Evolutionary conservation across 2,797 vertebrate species (phyloP).

Genomic region (Heterohyrax brucei): DNA sequence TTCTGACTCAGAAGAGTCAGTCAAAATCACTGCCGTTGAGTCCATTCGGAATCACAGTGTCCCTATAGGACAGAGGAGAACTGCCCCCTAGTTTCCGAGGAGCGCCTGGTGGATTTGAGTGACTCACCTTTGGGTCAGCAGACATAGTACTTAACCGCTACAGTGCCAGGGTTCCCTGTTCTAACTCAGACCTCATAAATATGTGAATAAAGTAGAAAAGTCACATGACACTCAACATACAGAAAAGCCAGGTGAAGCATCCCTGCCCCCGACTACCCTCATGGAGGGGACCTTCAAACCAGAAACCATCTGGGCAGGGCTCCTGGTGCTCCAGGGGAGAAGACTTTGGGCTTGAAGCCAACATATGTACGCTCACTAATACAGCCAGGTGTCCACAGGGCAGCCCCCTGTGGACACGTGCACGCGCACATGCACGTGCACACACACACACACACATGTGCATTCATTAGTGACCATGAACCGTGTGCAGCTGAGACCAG

Average conservation of each 20-base stretch:
- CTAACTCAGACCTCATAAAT: neutral
- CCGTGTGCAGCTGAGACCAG: too few species aligned
- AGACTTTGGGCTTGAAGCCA: accelerated
- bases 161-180: neutral
- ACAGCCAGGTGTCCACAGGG: neutral
- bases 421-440: too few species aligned
- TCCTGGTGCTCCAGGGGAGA: accelerated
- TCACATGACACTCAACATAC: neutral
- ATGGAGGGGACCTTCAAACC: neutral
- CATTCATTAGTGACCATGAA: neutral
- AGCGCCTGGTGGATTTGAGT: too few species aligned
- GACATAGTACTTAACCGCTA: too few species aligned
- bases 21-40: too few species aligned
- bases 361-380: accelerated
- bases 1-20: too few species aligned
- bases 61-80: too few species aligned
- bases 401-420: neutral
- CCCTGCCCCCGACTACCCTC: too few species aligned
- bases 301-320: neutral
- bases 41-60: too few species aligned
- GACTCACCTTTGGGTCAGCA: too few species aligned
- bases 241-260: neutral
- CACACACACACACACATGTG: neutral
- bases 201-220: neutral
- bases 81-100: too few species aligned